These are phyloP conservation scores for Neoitamus cyanurus DNA, from an alignment of 2,888 invertebrate species.

Conservation along the genomic window DNA sequence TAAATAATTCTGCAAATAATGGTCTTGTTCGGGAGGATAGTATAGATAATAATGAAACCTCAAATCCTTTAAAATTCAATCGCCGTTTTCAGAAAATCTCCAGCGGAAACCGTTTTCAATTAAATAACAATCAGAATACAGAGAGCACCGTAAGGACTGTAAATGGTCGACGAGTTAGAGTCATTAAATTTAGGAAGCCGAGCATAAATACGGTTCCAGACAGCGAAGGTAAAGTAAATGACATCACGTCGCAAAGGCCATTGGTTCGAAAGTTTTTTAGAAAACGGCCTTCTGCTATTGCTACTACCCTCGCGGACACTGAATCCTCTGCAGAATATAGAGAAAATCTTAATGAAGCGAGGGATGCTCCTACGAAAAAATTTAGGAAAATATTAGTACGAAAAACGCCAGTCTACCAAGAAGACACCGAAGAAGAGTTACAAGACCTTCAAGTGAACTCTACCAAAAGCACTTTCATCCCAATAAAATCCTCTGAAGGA, in stretches of 20 bases:
- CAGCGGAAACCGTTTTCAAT: background rate
- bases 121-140: slow-evolving; percentile 52
- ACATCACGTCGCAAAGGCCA: background rate
- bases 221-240: background rate
- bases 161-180: slow-evolving; percentile 38
- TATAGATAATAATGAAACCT: slow-evolving; percentile 53
- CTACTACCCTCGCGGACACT: background rate
- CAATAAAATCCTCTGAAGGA: background rate
- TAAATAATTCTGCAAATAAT: slow-evolving; percentile 23
- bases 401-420: background rate
- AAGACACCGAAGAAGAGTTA: background rate
- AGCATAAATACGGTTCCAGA: background rate
- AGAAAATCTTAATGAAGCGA: background rate
- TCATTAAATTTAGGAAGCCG: slow-evolving; percentile 45
- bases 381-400: background rate
- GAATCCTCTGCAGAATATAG: background rate
- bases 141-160: slow-evolving; percentile 50
- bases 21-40: slow-evolving; percentile 11
- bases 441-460: background rate
- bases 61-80: slow-evolving; percentile 59
- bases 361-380: background rate
- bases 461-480: background rate
- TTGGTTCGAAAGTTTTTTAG: slow-evolving; percentile 23
- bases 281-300: slow-evolving; percentile 36
- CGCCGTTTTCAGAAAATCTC: slow-evolving; percentile 64